Base-by-base conservation (phyloP, 2,113 vertebrate genomes). In the Tauraco erythrolophus region DNA sequence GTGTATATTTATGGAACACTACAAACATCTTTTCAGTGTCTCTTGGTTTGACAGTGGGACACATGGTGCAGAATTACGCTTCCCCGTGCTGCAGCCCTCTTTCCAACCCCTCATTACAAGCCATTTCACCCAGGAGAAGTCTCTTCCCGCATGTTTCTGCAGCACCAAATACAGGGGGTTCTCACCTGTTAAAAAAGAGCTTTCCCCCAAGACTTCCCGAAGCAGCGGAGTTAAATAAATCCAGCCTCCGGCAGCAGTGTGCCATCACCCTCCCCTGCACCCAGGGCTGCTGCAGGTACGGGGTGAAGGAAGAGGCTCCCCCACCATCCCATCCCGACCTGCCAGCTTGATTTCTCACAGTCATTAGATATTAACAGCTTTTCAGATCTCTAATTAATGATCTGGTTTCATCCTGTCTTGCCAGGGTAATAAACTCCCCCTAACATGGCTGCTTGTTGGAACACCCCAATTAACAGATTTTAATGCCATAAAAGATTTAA, bases 21-120 rank as follows among this genome's bases (percentile, higher is more conserved):
- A 72, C 65, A 70, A 58, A 57, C 2, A 4, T 7, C 4, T n/a
- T 43, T 80, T n/a, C 11, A 3, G 22, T 14, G 31, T 45, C 45
- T 82, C 41, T 53, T 8, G 35, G 31, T 41, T 62, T 54, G 84
- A 57, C 19, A 37, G 31, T 2, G 51, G 43, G 43, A 79, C 12
- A 62, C 27, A 30, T 3, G 6, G 70, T 1, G 3, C 37, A 83
- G 30, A 18, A 61, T 48, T 78, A 62, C 17, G 3, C 37, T 27
- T 66, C 21, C 19, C 27, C 3, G 0, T 39, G 45, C 64, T 0
- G 69, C 14, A 4, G 65, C 0, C 0, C 8, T 85, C 51, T 61
- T 64, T 60, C 58, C 53, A 24, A 6, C 12, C 37, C 33, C 9
- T 9, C 71, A 7, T 43, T 21, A 54, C 39, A 79, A 35, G 9